Percentiles rank a stretch among this genome's conserved stretches.
These are phyloP conservation scores for Etia nguti DNA, from an alignment of 2,113 vertebrate genomes.

Conservation along the genomic window DNA sequence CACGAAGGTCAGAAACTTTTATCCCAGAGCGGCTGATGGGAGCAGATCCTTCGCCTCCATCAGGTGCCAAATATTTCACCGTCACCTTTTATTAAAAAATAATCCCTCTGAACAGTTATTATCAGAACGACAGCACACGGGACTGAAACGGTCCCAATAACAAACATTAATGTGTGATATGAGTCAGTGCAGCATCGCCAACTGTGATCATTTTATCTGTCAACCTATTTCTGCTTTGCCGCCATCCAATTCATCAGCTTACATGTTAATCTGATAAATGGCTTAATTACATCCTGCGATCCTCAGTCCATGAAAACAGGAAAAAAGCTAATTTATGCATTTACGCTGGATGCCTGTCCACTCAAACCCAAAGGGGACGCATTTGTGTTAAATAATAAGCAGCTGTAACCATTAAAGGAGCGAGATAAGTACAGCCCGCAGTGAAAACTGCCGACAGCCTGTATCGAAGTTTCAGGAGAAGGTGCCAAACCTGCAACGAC, in stretches of 20 bases:
- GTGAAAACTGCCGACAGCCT: neutral
- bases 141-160: neutral
- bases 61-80: neutral
- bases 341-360: neutral
- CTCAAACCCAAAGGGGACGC: neutral
- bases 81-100: neutral
- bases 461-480: neutral
- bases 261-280: neutral
- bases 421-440: accelerated
- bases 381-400: neutral
- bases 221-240: accelerated
- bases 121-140: neutral
- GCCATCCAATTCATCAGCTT: too few relatives aligned
- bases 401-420: neutral
- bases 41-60: neutral
- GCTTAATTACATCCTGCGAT: neutral
- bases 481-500: neutral
- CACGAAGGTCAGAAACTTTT: neutral
- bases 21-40: neutral
- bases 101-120: neutral
- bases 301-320: neutral
- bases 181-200: neutral
- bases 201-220: neutral
- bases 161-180: neutral
- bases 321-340: accelerated